Evolutionary conservation across 2,888 invertebrate genomes (phyloP), one percentile per base, ranked within the genome.

Genomic region (Nomada flava): DNA sequence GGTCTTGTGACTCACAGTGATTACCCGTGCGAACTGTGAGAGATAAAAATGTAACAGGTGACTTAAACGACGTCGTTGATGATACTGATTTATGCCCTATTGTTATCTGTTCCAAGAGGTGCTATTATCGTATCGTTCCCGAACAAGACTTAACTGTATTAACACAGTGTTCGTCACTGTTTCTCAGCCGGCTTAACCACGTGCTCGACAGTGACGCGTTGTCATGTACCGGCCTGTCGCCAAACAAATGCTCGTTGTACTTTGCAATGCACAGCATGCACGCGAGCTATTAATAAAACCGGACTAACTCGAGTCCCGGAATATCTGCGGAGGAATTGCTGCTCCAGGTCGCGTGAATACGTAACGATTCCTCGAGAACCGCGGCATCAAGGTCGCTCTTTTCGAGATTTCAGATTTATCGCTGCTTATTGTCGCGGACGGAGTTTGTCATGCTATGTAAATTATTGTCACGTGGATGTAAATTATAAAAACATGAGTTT

Each of bases 221-320:
- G 62, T 11, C 7, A 15, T 7, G 13, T 15, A 10, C n/a, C 5
- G 7, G 23, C 11, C 50, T n/a, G 55, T 63, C 52, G 11, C 23
- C 50, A 62, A 74, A 71, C 52, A 57, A 70, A 60, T 18, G 18
- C 50, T n/a, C 55, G 20, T 26, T 62, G 62, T 20, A 42, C 29
- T 57, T 57, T 20, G 67, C n/a, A 47, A n/a, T 29, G 23, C 15
- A 70, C n/a, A 11, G 20, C 64, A 20, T 11, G 68, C 67, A 44
- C 7, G 67, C 11, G 11, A 59, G 65, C 88, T 90, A 90, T 88
- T 88, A 88, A 89, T 90, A 90, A 87, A 81, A 29, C 55, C 47
- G 71, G 72, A 74, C 71, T 75, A 80, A 85, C 70, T 29, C 44
- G 57, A 44, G 36, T 23, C 55, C 36, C 63, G 55, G 53, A 76